Base-by-base conservation (phyloP, 2,888 invertebrate species). In the Nematopogon swammerdamellus region DNA sequence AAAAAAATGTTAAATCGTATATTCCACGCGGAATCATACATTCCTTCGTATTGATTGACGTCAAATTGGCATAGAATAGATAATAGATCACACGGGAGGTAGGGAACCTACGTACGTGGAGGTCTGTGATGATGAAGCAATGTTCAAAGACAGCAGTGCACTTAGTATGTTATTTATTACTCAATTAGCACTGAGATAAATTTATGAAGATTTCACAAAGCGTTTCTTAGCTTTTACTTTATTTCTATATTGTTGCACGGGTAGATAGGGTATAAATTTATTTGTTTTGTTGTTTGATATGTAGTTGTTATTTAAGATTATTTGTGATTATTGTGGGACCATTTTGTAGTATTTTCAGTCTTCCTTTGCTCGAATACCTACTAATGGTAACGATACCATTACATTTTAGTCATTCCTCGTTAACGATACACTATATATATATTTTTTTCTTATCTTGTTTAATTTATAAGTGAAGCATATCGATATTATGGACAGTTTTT, bases 121-220 rank as follows among this genome's bases (percentile, higher is more conserved):
- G 36, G 36, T 8, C 36, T 36, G 36, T 36, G 36, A 36, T 36
- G 8, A 36, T 14, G n/a, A n/a, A n/a, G n/a, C n/a, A 11, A 14
- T 18, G 6, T 45, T 45, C 45, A 19, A 45, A 45, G 14, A 45
- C 3, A 6, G 44, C 18, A n/a, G 45, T 45, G 18, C 19, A 45
- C 19, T 45, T 45, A 3, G 3, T n/a, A 19, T 45, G 17, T 16
- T 45, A 30, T 47, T 48, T n/a, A 20, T 19, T 49, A 45, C 49
- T 29, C 43, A 25, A 25, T 25, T 6, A 36, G 8, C 8, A 14
- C 8, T 36, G 36, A 14, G 14, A 14, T 14, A 14, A 25, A 14
- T 14, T 36, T 36, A 36, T 36, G 4, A 36, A 14, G 14, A 25
- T 25, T 25, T 25, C 25, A 25, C 36, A 36, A 36, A 36, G 25